These are phyloP conservation scores for Theretra japonica DNA, from an alignment of 2,888 invertebrate genomes.

Conservation along the genomic window DNA sequence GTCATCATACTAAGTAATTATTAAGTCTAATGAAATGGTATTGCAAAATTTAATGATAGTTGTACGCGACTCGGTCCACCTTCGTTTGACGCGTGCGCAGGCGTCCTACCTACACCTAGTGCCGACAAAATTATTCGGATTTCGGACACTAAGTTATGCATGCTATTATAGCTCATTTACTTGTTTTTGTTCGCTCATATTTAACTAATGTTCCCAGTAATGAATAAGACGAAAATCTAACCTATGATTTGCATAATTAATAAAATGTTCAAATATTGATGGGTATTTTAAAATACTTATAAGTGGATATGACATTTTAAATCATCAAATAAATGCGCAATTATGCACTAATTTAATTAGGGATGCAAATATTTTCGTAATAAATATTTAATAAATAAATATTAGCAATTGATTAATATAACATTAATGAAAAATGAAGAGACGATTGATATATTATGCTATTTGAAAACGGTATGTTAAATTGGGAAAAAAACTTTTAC, in stretches of 20 bases:
- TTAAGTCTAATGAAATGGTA: background rate
- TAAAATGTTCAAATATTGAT: background rate
- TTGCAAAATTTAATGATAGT: conserved; percentile 7
- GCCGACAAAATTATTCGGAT: conserved; percentile 13
- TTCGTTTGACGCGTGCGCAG: conserved; percentile 2
- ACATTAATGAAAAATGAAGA: too few species aligned
- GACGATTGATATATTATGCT: too few species aligned
- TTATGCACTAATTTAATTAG: too few species aligned
- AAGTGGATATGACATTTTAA: too few species aligned
- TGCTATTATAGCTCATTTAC: conserved; percentile 5
- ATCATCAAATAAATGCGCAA: too few species aligned
- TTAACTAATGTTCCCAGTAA: background rate
- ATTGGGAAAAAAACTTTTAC: too few species aligned
- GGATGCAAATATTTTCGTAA: too few species aligned
- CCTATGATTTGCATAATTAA: background rate
- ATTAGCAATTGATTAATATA: too few species aligned
- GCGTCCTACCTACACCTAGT: background rate
- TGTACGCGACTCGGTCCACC: background rate
- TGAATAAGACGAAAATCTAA: background rate
- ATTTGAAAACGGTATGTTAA: too few species aligned
- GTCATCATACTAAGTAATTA: background rate
- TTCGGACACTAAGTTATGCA: conserved; percentile 15
- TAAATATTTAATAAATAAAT: too few species aligned
- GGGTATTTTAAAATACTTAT: background rate
- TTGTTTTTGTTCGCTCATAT: conserved; percentile 1